Evolutionary conservation across 2,888 invertebrate genomes (phyloP).

Genomic region (Pyralis farinalis): DNA sequence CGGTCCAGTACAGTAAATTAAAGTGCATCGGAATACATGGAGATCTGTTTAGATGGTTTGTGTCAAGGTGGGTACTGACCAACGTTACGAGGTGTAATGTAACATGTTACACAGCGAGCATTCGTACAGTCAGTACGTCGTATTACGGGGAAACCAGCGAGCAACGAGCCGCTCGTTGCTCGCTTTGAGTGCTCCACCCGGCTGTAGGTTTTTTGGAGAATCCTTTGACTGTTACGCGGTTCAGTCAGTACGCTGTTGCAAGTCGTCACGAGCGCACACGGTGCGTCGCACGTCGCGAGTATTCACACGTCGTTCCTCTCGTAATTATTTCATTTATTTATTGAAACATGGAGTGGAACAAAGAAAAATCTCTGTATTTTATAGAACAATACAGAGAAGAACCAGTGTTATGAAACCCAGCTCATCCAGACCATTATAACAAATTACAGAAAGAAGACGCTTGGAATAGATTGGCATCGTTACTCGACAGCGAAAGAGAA

Average conservation of each 20-base stretch:
- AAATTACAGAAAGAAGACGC: too few relatives aligned
- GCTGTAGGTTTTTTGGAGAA: slow-evolving; percentile 23
- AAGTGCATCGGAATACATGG: too few relatives aligned
- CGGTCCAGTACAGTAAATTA: too few relatives aligned
- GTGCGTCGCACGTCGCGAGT: slow-evolving; percentile 11
- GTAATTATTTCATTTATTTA: slow-evolving; percentile 12
- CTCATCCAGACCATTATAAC: too few relatives aligned
- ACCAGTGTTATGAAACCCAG: too few relatives aligned
- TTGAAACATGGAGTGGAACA: slow-evolving; percentile 22
- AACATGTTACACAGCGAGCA: slow-evolving; percentile 17
- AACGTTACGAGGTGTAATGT: too few relatives aligned
- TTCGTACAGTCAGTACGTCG: slow-evolving; percentile 18
- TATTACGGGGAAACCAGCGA: slow-evolving; percentile 13
- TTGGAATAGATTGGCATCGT: too few relatives aligned
- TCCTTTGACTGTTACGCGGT: slow-evolving; percentile 23
- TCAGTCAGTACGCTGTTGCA: slow-evolving; percentile 19
- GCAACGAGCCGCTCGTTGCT: slow-evolving; percentile 20
- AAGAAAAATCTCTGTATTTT: slow-evolving; percentile 22
- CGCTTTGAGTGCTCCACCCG: slow-evolving; percentile 19
- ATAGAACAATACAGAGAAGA: too few relatives aligned
- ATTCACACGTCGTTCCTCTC: slow-evolving; percentile 15
- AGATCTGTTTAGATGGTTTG: too few relatives aligned
- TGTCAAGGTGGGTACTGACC: too few relatives aligned
- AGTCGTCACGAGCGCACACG: slow-evolving; percentile 18
- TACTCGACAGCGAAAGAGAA: too few relatives aligned